Percentiles rank a stretch among this genome's conserved stretches.
phyloP scores from a whole-genome alignment of 2,888 invertebrate genomes.

The Acronicta aceris region DNA sequence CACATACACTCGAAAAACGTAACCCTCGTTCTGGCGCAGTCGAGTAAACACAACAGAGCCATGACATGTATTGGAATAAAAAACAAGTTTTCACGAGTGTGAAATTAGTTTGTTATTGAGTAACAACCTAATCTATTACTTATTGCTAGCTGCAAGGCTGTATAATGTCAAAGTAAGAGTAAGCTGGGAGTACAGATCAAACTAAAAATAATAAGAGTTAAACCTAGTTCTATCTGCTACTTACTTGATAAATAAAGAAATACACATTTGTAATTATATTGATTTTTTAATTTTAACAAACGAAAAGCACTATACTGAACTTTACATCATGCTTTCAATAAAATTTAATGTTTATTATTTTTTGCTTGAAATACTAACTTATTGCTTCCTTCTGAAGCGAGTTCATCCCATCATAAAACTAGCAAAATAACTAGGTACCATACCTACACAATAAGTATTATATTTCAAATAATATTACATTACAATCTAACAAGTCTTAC shows the following conservation, averaged over 20 bases:
- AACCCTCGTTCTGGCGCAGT: too few relatives aligned
- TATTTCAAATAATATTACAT: constrained; percentile 46
- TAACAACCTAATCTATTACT: too few relatives aligned
- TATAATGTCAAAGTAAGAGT: too few relatives aligned
- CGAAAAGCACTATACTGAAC: constrained; percentile 54
- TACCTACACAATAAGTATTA: constrained; percentile 30
- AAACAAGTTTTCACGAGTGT: too few relatives aligned
- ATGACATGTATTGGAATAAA: too few relatives aligned
- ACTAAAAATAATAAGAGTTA: too few relatives aligned
- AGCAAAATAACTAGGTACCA: constrained; percentile 45
- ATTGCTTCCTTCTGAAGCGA: constrained; percentile 28
- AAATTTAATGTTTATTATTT: constrained; percentile 21
- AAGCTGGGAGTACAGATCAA: too few relatives aligned
- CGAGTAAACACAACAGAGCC: too few relatives aligned
- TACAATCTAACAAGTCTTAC: constrained; percentile 55
- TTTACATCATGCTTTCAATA: constrained; percentile 42
- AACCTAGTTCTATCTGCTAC: not conserved
- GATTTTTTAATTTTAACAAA: constrained; percentile 61
- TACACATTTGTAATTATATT: constrained; percentile 41
- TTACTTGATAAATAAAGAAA: constrained; percentile 14
- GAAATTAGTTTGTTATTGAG: too few relatives aligned
- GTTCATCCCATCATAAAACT: constrained; percentile 32
- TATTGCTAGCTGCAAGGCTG: too few relatives aligned
- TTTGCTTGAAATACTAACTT: constrained; percentile 31
- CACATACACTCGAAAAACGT: too few relatives aligned